Conservation (phyloP, 2,113 vertebrate species). For the Bubalus kerabau region DNA sequence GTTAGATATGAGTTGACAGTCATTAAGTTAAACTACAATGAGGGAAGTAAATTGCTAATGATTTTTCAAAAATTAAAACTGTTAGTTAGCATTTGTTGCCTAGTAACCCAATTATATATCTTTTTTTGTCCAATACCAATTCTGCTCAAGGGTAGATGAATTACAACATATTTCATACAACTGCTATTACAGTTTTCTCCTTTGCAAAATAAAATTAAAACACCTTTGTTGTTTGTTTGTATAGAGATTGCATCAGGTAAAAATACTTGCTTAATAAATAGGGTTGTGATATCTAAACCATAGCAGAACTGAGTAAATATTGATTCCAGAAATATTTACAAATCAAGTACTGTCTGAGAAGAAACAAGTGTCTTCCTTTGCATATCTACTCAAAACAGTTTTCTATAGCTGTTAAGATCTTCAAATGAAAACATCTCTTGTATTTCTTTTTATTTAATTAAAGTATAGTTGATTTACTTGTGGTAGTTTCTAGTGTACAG, state of each 20-base stretch:
- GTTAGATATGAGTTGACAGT: not conserved
- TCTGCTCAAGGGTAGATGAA: not conserved
- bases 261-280: constrained; percentile 16
- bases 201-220: constrained; percentile 13
- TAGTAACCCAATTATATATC: not conserved
- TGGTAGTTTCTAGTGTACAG: not conserved
- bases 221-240: not conserved
- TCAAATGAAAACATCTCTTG: constrained; percentile 1
- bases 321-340: not conserved
- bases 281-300: not conserved
- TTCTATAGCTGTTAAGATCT: not conserved
- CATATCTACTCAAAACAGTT: not conserved
- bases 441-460: not conserved
- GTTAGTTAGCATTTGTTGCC: constrained; percentile 18
- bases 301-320: constrained; percentile 9
- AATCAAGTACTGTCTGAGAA: not conserved
- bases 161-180: constrained; percentile 16
- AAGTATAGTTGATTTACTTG: not conserved
- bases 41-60: constrained; percentile 8
- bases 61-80: not conserved
- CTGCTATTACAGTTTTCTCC: not conserved
- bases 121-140: not conserved
- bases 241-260: not conserved
- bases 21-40: constrained; percentile 15
- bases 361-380: not conserved